phyloP scores from a whole-genome alignment of 1,140 invertebrate species.

The Nomia melanderi region DNA sequence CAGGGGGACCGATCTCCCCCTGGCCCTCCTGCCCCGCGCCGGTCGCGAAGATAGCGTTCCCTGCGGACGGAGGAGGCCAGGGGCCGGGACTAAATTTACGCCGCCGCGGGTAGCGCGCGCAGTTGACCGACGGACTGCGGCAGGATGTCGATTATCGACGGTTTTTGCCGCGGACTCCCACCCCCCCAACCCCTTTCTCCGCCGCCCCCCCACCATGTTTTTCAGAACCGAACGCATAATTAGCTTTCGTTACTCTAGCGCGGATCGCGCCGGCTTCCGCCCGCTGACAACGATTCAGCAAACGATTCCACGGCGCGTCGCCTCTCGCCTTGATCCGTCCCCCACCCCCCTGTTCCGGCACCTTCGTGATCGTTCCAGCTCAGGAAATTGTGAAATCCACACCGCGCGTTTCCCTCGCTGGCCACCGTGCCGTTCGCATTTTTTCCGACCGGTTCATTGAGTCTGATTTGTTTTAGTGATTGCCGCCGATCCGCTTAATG shows the following conservation, averaged over 20 bases:
- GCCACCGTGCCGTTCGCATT: conserved; percentile 10
- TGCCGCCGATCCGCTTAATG: conserved; percentile 6
- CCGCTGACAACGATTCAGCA: conserved; percentile 55
- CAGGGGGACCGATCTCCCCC: conserved; percentile 39
- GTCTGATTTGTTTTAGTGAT: neutral
- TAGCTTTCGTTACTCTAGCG: conserved; percentile 76
- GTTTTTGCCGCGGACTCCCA: conserved; percentile 62
- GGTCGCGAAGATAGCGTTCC: conserved; percentile 53
- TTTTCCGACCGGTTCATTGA: neutral
- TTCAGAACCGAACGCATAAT: conserved; percentile 64
- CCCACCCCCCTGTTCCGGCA: neutral
- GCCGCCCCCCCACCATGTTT: conserved; percentile 11
- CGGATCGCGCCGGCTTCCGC: conserved; percentile 63
- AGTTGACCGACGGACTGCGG: conserved; percentile 65
- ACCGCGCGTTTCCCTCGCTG: conserved; percentile 34
- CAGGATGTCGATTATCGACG: conserved; percentile 72
- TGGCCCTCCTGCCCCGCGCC: no score
- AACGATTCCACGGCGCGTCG: conserved; percentile 35
- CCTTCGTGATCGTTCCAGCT: conserved; percentile 5
- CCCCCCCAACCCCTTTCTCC: neutral
- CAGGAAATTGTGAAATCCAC: conserved; percentile 30
- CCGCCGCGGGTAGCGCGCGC: conserved; percentile 51
- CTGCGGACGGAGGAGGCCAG: neutral
- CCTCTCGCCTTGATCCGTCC: neutral
- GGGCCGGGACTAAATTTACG: conserved; percentile 54